These are phyloP conservation scores for Antigone vipio DNA, from an alignment of 2,113 vertebrate genomes.

Conservation along the genomic window DNA sequence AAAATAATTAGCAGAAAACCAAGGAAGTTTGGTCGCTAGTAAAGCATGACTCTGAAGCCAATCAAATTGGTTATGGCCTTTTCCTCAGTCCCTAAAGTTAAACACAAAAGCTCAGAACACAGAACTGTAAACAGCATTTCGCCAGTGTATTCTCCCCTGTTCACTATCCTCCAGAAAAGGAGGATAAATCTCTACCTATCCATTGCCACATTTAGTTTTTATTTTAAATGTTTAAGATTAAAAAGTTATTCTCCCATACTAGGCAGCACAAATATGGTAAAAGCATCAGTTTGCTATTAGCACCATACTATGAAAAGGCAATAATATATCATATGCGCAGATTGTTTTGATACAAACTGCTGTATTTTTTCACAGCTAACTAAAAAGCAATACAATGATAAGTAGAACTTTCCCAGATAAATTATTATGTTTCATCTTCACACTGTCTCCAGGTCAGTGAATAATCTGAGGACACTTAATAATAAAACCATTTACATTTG, in stretches of 20 bases:
- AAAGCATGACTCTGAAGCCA: not conserved
- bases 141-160: not conserved
- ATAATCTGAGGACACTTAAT: not conserved
- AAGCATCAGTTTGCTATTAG: not conserved
- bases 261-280: not conserved
- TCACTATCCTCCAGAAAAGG: not conserved
- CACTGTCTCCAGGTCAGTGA: accelerated
- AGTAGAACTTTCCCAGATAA: not conserved
- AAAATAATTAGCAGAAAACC: not conserved
- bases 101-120: not conserved
- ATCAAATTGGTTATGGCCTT: not conserved
- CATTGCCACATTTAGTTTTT: not conserved
- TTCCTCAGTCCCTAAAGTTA: not conserved
- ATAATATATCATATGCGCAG: not conserved
- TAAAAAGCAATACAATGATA: not conserved
- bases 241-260: not conserved
- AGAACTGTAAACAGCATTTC: not conserved
- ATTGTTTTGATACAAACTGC: not conserved
- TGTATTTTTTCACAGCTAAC: not conserved
- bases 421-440: not conserved
- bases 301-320: not conserved
- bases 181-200: not conserved
- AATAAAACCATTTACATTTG: not conserved
- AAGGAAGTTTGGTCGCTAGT: not conserved
- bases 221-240: not conserved